These are phyloP conservation scores for Edolisoma coerulescens DNA, from an alignment of 2,113 vertebrate species.

Conservation along the genomic window DNA sequence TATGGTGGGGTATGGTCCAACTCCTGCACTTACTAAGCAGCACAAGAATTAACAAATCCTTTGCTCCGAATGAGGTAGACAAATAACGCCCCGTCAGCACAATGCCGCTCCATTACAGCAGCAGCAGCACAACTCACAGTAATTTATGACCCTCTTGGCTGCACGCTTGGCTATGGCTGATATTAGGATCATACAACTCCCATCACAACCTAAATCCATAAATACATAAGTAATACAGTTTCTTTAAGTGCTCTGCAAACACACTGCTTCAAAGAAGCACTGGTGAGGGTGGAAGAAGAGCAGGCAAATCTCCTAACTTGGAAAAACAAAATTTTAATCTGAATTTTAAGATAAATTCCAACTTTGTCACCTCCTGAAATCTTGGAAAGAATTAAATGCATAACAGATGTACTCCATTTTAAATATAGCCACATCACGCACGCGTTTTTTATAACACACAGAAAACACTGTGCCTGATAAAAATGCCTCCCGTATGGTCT, in stretches of 20 bases:
- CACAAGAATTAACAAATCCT: constrained; percentile 13
- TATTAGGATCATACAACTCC: background rate
- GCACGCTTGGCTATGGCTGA: background rate
- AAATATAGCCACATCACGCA: constrained; percentile 31
- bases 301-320: background rate
- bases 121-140: background rate
- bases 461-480: constrained; percentile 3
- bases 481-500: background rate
- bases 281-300: background rate
- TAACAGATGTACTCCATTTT: constrained; percentile 15
- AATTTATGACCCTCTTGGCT: background rate
- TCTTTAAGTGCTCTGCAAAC: background rate
- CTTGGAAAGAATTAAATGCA: constrained; percentile 28
- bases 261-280: background rate
- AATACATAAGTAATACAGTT: background rate
- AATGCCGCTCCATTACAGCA: background rate
- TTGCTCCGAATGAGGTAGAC: background rate
- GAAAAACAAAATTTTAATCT: background rate
- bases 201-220: background rate
- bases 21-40: background rate
- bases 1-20: background rate
- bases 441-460: background rate
- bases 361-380: constrained; percentile 33
- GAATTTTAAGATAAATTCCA: constrained; percentile 8
- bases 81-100: background rate